Conservation (phyloP, 2,888 invertebrate genomes). For the Andrena praecox region DNA sequence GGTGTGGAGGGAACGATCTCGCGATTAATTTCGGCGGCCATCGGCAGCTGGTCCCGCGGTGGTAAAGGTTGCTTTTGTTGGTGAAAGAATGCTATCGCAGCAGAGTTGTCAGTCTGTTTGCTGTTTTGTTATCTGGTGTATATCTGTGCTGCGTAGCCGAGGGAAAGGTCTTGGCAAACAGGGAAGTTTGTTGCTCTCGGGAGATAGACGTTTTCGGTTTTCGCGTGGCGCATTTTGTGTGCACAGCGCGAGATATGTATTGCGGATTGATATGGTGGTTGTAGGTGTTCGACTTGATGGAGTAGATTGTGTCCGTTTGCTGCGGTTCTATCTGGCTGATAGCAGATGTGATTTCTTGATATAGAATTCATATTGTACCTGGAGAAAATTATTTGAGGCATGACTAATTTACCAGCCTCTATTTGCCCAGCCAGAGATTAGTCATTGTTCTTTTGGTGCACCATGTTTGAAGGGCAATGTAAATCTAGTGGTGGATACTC, state of each 20-base stretch:
- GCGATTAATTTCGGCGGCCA: constrained; percentile 17
- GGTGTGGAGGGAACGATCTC: background rate
- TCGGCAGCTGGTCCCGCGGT: constrained; percentile 2
- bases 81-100: background rate
- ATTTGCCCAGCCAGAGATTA: background rate
- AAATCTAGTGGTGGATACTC: too few relatives aligned
- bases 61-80: background rate
- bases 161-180: constrained; percentile 2
- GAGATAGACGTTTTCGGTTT: background rate
- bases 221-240: background rate
- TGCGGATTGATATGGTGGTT: background rate
- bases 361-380: background rate
- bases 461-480: too few relatives aligned
- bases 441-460: too few relatives aligned
- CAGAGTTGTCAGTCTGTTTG: background rate
- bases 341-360: background rate
- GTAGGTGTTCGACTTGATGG: background rate
- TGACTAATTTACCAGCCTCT: background rate
- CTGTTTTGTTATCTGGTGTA: background rate
- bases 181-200: background rate
- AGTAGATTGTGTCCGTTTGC: background rate
- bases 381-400: background rate
- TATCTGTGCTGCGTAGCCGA: background rate
- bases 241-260: background rate
- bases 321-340: background rate